A percentile compares a stretch with the other conserved stretches of the same genome.
These are phyloP conservation scores for Rachycentron canadum DNA, from an alignment of 2,797 vertebrate species.

Conservation along the genomic window DNA sequence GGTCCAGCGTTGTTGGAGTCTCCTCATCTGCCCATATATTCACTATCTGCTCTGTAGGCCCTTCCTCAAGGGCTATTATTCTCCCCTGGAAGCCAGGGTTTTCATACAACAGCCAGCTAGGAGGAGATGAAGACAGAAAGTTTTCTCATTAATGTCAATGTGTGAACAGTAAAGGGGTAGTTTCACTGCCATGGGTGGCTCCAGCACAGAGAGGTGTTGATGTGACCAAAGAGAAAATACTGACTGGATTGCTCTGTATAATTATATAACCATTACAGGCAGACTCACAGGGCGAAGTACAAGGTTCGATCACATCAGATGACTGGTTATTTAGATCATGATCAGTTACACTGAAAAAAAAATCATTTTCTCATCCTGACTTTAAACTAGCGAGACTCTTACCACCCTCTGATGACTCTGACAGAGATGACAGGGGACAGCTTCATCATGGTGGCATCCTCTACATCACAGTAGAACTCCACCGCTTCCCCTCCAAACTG, in stretches of 20 bases:
- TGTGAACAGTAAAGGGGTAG: neutral
- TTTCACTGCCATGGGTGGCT: neutral
- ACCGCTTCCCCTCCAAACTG: conserved; percentile 83
- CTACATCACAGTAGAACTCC: conserved; percentile 88
- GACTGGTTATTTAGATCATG: neutral
- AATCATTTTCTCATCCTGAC: neutral
- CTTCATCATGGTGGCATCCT: conserved; percentile 88
- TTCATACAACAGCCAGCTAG: conserved; percentile 97
- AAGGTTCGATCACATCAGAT: neutral
- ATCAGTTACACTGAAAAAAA: neutral
- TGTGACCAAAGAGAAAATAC: neutral
- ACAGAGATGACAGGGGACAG: conserved; percentile 90
- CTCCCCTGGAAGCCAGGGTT: conserved; percentile 94
- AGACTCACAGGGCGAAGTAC: neutral
- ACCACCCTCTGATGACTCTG: conserved; percentile 95
- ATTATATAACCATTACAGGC: neutral
- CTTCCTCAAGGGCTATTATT: conserved; percentile 92
- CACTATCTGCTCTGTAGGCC: conserved; percentile 87
- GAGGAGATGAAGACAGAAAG: neutral
- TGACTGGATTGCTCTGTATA: too few species aligned
- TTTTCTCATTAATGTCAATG: neutral
- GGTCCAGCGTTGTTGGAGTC: conserved; percentile 72
- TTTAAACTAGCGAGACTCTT: conserved; percentile 49
- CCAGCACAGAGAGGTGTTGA: neutral
- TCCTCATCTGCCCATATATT: conserved; percentile 89